Evolutionary conservation across 2,888 invertebrate genomes (phyloP).

Genomic region (Atethmia centrago): DNA sequence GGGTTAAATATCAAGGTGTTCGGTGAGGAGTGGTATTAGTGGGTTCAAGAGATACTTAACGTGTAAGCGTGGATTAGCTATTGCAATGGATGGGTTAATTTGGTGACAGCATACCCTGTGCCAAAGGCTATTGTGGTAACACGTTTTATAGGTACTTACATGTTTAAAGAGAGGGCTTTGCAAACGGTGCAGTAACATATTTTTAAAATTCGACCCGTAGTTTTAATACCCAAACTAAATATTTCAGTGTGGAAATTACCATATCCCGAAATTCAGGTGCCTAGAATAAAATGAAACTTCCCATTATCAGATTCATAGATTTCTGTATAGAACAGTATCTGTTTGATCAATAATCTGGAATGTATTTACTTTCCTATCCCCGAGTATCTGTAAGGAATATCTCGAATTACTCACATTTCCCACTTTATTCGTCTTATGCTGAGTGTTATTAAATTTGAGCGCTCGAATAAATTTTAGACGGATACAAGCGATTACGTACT

Average conservation of each 20-base stretch:
- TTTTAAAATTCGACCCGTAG: background rate
- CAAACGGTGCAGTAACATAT: too few relatives aligned
- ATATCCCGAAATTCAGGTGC: conserved; percentile 23
- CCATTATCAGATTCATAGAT: background rate
- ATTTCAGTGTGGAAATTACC: background rate
- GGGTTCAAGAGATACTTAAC: background rate
- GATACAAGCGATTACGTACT: conserved; percentile 22
- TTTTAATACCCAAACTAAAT: background rate
- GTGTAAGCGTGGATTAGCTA: background rate
- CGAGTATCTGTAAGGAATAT: conserved; percentile 34
- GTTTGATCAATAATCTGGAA: conserved; percentile 9
- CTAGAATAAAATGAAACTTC: background rate
- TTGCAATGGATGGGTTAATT: background rate
- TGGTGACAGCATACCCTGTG: background rate
- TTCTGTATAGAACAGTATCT: background rate
- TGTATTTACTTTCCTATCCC: conserved; percentile 29
- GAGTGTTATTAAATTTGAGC: conserved; percentile 59
- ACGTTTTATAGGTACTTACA: background rate
- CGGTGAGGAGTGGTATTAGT: background rate
- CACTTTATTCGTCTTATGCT: conserved; percentile 26
- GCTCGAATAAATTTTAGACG: conserved; percentile 51
- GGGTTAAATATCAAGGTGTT: conserved; percentile 15
- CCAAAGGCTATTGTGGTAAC: background rate
- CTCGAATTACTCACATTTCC: conserved; percentile 44
- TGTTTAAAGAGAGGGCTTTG: background rate